phyloP scores from a whole-genome alignment of 2,113 vertebrate genomes.

The Speoplatyrhinus poulsoni region DNA sequence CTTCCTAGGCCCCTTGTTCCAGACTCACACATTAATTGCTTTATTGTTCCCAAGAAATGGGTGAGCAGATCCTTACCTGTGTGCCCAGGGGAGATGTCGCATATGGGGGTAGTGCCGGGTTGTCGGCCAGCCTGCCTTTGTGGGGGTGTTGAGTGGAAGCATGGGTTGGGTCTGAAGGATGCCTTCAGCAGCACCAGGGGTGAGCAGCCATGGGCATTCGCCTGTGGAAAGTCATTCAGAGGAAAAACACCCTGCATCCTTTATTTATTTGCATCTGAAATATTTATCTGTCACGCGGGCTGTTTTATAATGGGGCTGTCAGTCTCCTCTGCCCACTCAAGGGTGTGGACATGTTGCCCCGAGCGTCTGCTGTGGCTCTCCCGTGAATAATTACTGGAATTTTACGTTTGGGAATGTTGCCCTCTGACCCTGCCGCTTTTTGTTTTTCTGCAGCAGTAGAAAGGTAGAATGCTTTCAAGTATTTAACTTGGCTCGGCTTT shows the following conservation, averaged over 20 bases:
- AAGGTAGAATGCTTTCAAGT: conserved; percentile 73
- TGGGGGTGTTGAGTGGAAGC: conserved; percentile 39
- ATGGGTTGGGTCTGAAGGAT: conserved; percentile 53
- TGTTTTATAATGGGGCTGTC: conserved; percentile 94
- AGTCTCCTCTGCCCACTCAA: conserved; percentile 83
- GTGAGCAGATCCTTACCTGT: conserved; percentile 76
- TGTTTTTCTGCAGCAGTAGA: conserved; percentile 72
- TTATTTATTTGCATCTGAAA: conserved; percentile 99
- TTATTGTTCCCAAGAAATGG: conserved; percentile 81
- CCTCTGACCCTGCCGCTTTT: conserved; percentile 72
- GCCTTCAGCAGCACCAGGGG: conserved; percentile 79
- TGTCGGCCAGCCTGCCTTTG: conserved; percentile 54
- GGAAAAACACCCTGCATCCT: conserved; percentile 90
- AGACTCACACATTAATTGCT: conserved; percentile 79
- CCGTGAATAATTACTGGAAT: conserved; percentile 83
- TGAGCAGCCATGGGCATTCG: conserved; percentile 84
- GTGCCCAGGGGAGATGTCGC: conserved; percentile 44
- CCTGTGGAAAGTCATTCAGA: conserved; percentile 89
- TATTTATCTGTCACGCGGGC: conserved; percentile 94
- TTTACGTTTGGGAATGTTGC: conserved; percentile 81
- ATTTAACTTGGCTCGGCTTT: conserved; percentile 67
- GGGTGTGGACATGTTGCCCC: conserved; percentile 78
- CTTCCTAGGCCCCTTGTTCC: conserved; percentile 66
- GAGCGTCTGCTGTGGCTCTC: conserved; percentile 77
- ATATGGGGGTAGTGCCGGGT: conserved; percentile 28